A percentile compares a stretch with the other conserved stretches of the same genome.
These are phyloP conservation scores for Salpingus planirostris DNA, from an alignment of 2,888 invertebrate species.

Conservation along the genomic window DNA sequence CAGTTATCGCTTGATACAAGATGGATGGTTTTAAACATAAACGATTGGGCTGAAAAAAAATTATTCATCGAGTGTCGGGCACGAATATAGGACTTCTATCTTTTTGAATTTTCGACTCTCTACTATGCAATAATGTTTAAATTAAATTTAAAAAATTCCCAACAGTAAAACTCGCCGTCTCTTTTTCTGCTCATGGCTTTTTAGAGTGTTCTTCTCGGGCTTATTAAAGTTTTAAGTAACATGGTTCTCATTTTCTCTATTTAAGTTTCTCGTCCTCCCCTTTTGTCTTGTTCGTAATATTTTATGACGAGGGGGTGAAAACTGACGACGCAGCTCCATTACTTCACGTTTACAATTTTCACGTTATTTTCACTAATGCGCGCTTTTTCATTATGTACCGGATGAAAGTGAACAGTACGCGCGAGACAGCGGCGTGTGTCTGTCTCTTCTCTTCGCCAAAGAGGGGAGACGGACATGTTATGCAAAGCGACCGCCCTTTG, in stretches of 20 bases:
- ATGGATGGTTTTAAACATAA: too few relatives aligned
- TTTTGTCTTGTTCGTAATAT: conserved; percentile 9
- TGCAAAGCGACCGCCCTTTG: too few relatives aligned
- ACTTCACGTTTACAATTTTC: conserved; percentile 8
- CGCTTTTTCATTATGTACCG: conserved; percentile 8
- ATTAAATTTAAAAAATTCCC: neutral
- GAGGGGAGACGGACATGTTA: too few relatives aligned
- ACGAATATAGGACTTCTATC: too few relatives aligned
- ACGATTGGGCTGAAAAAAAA: too few relatives aligned
- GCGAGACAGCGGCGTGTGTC: too few relatives aligned
- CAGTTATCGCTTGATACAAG: too few relatives aligned
- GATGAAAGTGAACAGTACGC: too few relatives aligned
- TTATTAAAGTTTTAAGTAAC: conserved; percentile 13
- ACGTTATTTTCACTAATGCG: conserved; percentile 6
- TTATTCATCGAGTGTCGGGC: too few relatives aligned
- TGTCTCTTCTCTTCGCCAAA: too few relatives aligned
- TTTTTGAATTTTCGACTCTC: too few relatives aligned
- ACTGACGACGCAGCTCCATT: conserved; percentile 3
- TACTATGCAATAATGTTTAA: too few relatives aligned
- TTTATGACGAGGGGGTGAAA: conserved; percentile 6
- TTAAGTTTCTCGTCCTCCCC: conserved; percentile 3
- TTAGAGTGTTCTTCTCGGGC: neutral
- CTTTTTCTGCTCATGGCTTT: conserved; percentile 1
- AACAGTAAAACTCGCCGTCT: neutral
- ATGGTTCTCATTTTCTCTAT: conserved; percentile 7